These are phyloP conservation scores for Oxyura jamaicensis DNA, from an alignment of 2,113 vertebrate species.

Conservation along the genomic window DNA sequence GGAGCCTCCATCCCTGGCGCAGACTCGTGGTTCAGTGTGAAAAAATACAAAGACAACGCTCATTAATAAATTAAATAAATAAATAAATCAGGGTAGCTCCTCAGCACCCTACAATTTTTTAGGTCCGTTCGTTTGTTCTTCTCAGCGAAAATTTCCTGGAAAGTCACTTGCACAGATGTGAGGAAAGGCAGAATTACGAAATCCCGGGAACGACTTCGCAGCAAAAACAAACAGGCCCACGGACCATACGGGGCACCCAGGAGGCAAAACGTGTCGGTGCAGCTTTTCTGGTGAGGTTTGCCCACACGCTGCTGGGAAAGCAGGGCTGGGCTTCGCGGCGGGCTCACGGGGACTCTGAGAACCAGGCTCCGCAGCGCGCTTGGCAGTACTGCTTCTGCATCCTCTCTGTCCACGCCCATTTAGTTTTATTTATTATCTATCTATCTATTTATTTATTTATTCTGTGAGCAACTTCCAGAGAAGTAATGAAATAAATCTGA, in stretches of 20 bases:
- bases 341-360: rapidly evolving
- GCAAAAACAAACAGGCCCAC: neutral
- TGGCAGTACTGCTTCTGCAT: neutral
- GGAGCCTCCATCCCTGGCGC: neutral
- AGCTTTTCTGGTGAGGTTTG: neutral
- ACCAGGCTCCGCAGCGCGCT: rapidly evolving
- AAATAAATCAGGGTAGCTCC: neutral
- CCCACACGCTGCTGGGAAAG: neutral
- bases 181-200: neutral
- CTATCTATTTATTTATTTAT: too few species aligned
- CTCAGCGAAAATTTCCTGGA: neutral
- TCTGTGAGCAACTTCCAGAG: neutral
- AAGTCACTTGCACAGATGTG: neutral
- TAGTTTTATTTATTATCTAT: too few species aligned
- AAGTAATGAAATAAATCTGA: neutral
- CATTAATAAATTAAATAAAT: neutral
- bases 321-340: neutral
- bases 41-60: rapidly evolving
- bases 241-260: neutral
- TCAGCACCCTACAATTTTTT: neutral
- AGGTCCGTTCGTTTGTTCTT: neutral
- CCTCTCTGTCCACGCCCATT: neutral
- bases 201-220: neutral
- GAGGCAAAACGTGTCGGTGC: neutral
- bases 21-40: neutral